A percentile compares a stretch with the other conserved stretches of the same genome.
phyloP scores from a whole-genome alignment of 2,888 invertebrate genomes.

The Notodonta ziczac region DNA sequence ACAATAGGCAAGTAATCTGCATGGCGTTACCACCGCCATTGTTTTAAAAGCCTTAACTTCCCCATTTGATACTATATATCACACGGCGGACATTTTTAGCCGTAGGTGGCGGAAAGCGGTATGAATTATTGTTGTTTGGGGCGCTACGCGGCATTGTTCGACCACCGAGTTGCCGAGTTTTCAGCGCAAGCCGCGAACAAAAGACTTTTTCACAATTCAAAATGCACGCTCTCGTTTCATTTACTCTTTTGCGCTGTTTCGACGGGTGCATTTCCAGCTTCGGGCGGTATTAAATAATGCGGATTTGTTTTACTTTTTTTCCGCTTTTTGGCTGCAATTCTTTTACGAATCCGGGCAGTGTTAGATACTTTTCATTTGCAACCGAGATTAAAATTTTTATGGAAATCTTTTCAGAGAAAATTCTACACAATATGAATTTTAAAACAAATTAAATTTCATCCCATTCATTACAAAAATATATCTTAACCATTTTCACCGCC shows the following conservation, averaged over 20 bases:
- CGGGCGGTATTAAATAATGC: constrained; percentile 78
- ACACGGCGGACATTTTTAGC: constrained; percentile 83
- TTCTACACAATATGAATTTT: constrained; percentile 9
- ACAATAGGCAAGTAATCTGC: too few species aligned
- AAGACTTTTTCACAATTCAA: constrained; percentile 82
- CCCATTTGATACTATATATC: constrained; percentile 82
- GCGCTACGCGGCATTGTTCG: constrained; percentile 78
- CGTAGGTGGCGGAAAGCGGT: constrained; percentile 83
- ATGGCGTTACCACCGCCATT: constrained; percentile 67
- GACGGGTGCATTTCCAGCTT: constrained; percentile 80
- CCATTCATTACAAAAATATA: background rate
- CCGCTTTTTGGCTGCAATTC: constrained; percentile 59
- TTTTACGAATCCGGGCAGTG: constrained; percentile 47
- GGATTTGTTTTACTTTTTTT: constrained; percentile 74
- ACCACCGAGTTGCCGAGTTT: constrained; percentile 71
- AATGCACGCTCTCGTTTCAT: constrained; percentile 83
- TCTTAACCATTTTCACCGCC: too few species aligned
- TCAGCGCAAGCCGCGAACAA: constrained; percentile 74
- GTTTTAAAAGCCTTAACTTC: constrained; percentile 81
- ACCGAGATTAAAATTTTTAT: constrained; percentile 33
- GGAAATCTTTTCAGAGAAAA: constrained; percentile 13
- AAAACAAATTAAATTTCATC: too few species aligned
- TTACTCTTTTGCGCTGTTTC: constrained; percentile 82
- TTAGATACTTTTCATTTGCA: constrained; percentile 46
- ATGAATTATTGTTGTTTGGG: constrained; percentile 84